Evolutionary conservation across 2,797 vertebrate genomes (phyloP).

Genomic region (Echeneis naucrates): DNA sequence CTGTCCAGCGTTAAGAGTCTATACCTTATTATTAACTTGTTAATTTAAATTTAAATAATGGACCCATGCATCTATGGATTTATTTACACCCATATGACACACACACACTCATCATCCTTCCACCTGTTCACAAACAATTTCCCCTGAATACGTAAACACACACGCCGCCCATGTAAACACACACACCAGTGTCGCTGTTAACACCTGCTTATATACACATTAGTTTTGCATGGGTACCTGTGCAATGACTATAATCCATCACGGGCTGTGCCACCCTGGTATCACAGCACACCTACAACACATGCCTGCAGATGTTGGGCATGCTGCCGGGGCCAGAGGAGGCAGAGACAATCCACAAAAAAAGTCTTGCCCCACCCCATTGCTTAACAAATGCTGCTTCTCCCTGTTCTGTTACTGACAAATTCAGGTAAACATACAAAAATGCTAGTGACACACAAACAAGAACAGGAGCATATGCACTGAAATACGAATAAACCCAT

Average conservation of each 20-base stretch:
- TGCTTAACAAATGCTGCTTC: constrained; percentile 64
- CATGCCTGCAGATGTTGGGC: constrained; percentile 81
- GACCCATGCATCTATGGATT: constrained; percentile 12
- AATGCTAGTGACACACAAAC: constrained; percentile 34
- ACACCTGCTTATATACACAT: constrained; percentile 84
- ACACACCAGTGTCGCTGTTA: constrained; percentile 74
- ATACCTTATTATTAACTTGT: too few relatives aligned
- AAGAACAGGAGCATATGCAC: background rate
- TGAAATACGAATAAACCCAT: constrained; percentile 27
- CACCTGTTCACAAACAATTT: constrained; percentile 43
- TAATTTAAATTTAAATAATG: constrained; percentile 23
- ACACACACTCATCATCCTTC: constrained; percentile 25
- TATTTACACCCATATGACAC: constrained; percentile 28
- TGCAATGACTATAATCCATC: constrained; percentile 82
- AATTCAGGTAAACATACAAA: constrained; percentile 50
- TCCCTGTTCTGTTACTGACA: constrained; percentile 49
- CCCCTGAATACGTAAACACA: constrained; percentile 31
- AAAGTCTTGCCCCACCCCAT: constrained; percentile 42
- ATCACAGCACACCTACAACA: constrained; percentile 67
- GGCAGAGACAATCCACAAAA: constrained; percentile 57
- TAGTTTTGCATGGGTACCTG: constrained; percentile 83
- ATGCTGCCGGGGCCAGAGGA: constrained; percentile 65
- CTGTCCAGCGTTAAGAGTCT: too few relatives aligned
- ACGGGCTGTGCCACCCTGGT: constrained; percentile 70
- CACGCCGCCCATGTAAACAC: constrained; percentile 52